Evolutionary conservation across 2,888 invertebrate genomes (phyloP), one percentile per base, ranked within the genome.

Genomic region (Lasioglossum malachurum): DNA sequence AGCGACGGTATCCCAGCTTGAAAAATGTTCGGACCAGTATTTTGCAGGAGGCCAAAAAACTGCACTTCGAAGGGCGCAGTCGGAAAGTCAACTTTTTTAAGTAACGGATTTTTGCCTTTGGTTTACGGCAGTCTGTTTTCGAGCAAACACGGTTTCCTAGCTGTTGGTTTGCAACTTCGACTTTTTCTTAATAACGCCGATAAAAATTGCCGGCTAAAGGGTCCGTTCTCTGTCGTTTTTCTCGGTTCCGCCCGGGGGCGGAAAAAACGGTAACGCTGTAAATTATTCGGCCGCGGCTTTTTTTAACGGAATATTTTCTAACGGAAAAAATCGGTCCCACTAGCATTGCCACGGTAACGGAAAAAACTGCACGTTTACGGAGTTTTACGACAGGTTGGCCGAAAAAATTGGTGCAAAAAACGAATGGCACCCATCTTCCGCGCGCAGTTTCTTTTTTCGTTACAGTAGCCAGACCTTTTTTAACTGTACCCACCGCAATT

Each of bases 291-390:
- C 31, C 8, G 23, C 4, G 72, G 27, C 12, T 78, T 78, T 91
- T 89, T 91, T 90, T 84, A 91, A 90, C 90, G 87, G 85, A 75
- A 78, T 31, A 27, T 57, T 72, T 84, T 69, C 71, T 84, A 89
- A 90, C 86, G 89, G 86, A 79, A 87, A 87, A 87, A 90, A 83
- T 14, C 35, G 38, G 75, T 74, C 31, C 46, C 76, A 41, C 31
- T 41, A 46, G 14, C 49, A 38, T 67, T 79, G 31, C 35, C n/a
- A 64, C 38, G 35, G 71, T 84, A 86, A 89, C 82, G 77, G 78
- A 83, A 85, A 85, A 89, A 85, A 80, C 75, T 44, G 77, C 49
- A 60, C 78, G 41, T 78, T 81, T 79, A 60, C 53, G 5, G 35
- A 64, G 75, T 27, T 78, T 85, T 87, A 85, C 49, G 78, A 44